Base-by-base conservation (phyloP, 2,888 invertebrate genomes). In the Harmothoe impar region DNA sequence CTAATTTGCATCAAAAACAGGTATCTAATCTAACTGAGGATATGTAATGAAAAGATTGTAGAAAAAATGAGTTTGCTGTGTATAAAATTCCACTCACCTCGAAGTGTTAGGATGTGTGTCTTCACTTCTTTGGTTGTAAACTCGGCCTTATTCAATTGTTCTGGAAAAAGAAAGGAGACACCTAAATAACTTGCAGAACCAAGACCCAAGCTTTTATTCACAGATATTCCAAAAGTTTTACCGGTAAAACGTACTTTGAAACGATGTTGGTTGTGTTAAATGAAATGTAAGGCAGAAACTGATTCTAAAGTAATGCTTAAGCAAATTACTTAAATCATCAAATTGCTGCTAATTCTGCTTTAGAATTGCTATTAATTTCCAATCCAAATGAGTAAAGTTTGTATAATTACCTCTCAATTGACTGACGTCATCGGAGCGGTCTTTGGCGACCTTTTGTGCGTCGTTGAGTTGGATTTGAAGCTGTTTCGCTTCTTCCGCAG, bases 81-180 rank as follows among this genome's bases (percentile, higher is more conserved):
- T 72, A 17, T 72, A 72, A 72, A 29, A 72, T n/a, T 12, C 25
- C 3, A 86, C 93, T 77, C 91, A 95, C 95, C 95, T 93, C 94
- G 92, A 31, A 95, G 92, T 72, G 93, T 93, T 33, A 94, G 91
- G 85, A 95, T 95, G 89, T 95, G 94, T 88, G 94, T 92, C 90
- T 95, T 95, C 0, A 95, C 94, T 91, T 95, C 95, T 90, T 94
- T 94, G 25, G 94, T 94, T 29, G 94, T 93, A 33, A 93, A 91
- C 91, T 95, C 94, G 43, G 94, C 94, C 91, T 94, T 94, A 91
- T 93, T 92, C 54, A 95, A 91, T 93, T 95, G 94, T 25, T 95
- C 95, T 95, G 93, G 35, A 54, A 54, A 89, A 43, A 10, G n/a
- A 52, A 84, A 12, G 25, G 29, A 43, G 84, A 10, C 20, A 10